Evolutionary conservation across 2,888 invertebrate genomes (phyloP).

Genomic region (Synanthedon tipuliformis): DNA sequence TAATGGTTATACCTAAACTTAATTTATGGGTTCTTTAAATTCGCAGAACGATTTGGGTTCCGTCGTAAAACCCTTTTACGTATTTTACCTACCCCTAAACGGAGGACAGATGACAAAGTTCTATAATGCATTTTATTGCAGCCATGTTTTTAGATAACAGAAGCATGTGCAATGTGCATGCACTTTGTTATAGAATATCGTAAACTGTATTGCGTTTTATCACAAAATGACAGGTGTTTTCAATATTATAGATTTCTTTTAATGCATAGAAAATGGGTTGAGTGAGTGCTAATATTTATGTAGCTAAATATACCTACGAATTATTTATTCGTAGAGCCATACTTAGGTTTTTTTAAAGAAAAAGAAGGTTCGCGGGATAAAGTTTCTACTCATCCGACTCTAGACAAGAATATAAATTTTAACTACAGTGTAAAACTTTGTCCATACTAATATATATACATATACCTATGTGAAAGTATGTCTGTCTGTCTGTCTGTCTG

Average conservation of each 20-base stretch:
- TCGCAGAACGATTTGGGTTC: slow-evolving; percentile 50
- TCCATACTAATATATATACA: too few species aligned
- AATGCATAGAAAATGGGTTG: too few species aligned
- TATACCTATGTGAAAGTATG: too few species aligned
- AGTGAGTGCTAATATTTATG: too few species aligned
- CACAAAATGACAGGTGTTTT: not conserved
- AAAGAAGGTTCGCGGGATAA: too few species aligned
- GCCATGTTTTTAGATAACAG: slow-evolving; percentile 9
- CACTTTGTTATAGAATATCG: not conserved
- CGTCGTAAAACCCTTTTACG: slow-evolving; percentile 36
- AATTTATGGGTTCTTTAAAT: slow-evolving; percentile 49
- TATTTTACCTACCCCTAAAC: slow-evolving; percentile 25
- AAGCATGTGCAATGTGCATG: slow-evolving; percentile 9
- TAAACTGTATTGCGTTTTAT: not conserved
- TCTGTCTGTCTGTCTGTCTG: too few species aligned
- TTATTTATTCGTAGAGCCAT: too few species aligned
- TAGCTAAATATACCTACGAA: too few species aligned
- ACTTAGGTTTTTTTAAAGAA: too few species aligned
- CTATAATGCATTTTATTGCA: slow-evolving; percentile 6
- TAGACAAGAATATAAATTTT: too few species aligned
- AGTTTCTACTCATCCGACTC: too few species aligned
- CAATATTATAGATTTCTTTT: not conserved
- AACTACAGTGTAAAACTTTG: too few species aligned
- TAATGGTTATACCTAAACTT: slow-evolving; percentile 39
- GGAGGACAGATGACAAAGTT: slow-evolving; percentile 23